Conservation (phyloP, 1,140 invertebrate species). For the Drosophila funebris region DNA sequence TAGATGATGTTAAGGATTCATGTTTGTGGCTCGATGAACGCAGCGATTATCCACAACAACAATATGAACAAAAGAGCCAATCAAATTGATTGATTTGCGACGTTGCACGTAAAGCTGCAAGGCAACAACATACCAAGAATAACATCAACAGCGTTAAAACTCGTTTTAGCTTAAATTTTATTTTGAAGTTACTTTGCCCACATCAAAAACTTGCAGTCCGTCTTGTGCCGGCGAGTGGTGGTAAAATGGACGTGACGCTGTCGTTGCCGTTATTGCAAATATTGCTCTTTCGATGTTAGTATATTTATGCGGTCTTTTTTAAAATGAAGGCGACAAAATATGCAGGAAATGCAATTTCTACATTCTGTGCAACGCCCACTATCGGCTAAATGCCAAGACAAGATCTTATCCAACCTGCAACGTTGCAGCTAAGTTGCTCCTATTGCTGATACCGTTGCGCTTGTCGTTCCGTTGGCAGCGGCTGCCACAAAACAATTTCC, state of each 20-base stretch:
- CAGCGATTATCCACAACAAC: conserved; percentile 70
- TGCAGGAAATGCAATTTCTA: conserved; percentile 74
- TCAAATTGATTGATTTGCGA: conserved; percentile 82
- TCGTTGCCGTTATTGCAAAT: conserved; percentile 1
- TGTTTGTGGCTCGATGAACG: conserved; percentile 80
- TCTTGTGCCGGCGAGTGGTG: not conserved
- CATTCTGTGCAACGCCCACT: conserved; percentile 74
- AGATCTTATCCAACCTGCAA: not conserved
- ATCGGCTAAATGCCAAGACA: conserved; percentile 37
- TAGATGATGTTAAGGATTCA: conserved; percentile 81
- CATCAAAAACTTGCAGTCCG: conserved; percentile 37
- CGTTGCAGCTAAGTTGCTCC: conserved; percentile 10
- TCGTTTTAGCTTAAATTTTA: conserved; percentile 78
- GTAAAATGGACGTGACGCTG: conserved; percentile 55
- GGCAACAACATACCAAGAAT: conserved; percentile 20
- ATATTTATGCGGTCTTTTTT: conserved; percentile 42
- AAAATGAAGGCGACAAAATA: conserved; percentile 69
- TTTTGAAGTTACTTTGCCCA: conserved; percentile 66
- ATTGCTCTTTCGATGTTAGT: conserved; percentile 45
- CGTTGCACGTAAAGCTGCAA: conserved; percentile 53
- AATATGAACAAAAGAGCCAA: conserved; percentile 37
- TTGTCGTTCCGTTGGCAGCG: conserved; percentile 36
- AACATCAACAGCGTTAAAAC: conserved; percentile 42
- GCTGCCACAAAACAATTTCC: conserved; percentile 72
- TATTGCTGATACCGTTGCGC: not conserved